Conservation (phyloP, 2,888 invertebrate genomes). For the Crepidodera aurea region DNA sequence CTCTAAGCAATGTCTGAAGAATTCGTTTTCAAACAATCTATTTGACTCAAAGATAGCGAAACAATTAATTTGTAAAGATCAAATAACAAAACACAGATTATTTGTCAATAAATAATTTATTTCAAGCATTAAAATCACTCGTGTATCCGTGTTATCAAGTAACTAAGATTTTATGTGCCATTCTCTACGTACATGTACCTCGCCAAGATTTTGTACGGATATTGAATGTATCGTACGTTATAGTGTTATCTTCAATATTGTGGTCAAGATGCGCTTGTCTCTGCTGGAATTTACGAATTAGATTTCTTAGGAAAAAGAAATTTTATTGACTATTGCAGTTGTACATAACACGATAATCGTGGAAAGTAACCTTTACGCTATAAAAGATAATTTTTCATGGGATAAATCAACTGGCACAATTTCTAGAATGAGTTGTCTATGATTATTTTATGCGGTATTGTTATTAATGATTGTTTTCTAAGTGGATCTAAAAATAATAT, state of each 20-base stretch:
- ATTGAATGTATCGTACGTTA: conserved; percentile 39
- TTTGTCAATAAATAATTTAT: conserved; percentile 14
- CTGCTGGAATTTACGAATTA: conserved; percentile 37
- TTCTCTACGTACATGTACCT: conserved; percentile 42
- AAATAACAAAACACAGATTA: not conserved
- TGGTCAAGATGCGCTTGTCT: conserved; percentile 41
- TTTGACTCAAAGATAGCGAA: too few relatives aligned
- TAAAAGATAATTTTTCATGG: conserved; percentile 14
- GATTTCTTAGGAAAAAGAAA: conserved; percentile 28
- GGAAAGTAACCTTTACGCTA: conserved; percentile 15
- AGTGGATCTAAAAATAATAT: too few relatives aligned
- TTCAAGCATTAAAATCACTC: conserved; percentile 15
- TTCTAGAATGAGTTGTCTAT: not conserved
- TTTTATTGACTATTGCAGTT: conserved; percentile 33
- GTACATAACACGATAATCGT: conserved; percentile 37
- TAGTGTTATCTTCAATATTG: conserved; percentile 38
- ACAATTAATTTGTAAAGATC: not conserved
- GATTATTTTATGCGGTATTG: not conserved
- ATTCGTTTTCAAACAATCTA: too few relatives aligned
- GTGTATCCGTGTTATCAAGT: conserved; percentile 33
- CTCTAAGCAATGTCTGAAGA: too few relatives aligned
- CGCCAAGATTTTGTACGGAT: conserved; percentile 42
- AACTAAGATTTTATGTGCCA: conserved; percentile 42
- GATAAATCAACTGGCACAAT: conserved; percentile 10
- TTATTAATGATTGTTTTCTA: too few relatives aligned